These are phyloP conservation scores for Dipodomys ordii DNA, from an alignment of 2,113 vertebrate species.

Conservation along the genomic window DNA sequence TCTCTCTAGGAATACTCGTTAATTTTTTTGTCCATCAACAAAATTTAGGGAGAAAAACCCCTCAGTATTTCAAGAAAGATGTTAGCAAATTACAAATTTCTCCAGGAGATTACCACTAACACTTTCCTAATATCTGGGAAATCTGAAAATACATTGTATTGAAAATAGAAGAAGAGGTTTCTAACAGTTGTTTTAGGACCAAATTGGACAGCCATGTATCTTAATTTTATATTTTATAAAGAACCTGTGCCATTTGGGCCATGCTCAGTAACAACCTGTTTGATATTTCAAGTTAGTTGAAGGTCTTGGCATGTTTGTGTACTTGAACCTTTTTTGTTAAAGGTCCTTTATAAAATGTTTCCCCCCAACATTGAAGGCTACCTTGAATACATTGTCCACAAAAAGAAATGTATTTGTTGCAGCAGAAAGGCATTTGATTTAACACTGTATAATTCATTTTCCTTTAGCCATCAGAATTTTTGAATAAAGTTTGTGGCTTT, in stretches of 20 bases:
- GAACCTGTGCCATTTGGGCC: conserved; percentile 42
- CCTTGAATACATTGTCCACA: conserved; percentile 10
- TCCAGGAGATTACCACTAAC: not conserved
- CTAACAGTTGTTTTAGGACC: conserved; percentile 50
- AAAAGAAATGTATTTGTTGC: conserved; percentile 55
- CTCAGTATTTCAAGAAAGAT: conserved; percentile 36
- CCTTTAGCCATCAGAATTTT: conserved; percentile 51
- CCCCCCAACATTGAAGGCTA: conserved; percentile 11
- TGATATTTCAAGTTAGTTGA: conserved; percentile 78
- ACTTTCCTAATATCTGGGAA: conserved; percentile 29
- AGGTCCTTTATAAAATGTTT: conserved; percentile 67
- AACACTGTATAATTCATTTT: conserved; percentile 38
- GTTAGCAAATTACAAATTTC: conserved; percentile 59
- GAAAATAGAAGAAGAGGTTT: conserved; percentile 43
- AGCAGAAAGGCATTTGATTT: conserved; percentile 49
- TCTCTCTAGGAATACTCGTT: not conserved
- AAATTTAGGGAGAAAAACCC: conserved; percentile 25
- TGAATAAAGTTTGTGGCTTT: conserved; percentile 45
- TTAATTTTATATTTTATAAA: conserved; percentile 65
- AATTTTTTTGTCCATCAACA: conserved; percentile 46
- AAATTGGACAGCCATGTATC: conserved; percentile 43
- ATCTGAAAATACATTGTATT: conserved; percentile 43
- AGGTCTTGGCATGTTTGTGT: conserved; percentile 68
- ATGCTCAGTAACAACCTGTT: conserved; percentile 66
- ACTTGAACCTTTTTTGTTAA: conserved; percentile 68